phyloP scores from a whole-genome alignment of 2,113 vertebrate species.

The Silurus glanis region DNA sequence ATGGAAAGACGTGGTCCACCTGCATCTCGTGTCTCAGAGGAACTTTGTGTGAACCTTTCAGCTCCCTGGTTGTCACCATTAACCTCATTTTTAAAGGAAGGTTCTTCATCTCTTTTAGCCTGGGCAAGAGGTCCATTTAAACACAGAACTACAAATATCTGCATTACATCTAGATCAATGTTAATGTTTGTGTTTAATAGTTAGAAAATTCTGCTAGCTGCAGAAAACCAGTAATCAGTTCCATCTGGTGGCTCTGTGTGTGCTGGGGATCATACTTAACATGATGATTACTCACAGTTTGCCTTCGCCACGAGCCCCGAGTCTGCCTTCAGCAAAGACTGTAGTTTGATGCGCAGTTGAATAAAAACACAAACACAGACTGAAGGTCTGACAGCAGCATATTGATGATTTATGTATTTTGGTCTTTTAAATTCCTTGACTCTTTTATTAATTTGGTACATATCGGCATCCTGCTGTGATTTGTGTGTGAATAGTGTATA shows the following conservation, averaged over 20 bases:
- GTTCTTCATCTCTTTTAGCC: neutral
- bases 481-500: neutral
- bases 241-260: slow-evolving; percentile 53
- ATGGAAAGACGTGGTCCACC: neutral
- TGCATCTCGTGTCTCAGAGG: neutral
- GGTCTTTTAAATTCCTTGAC: neutral
- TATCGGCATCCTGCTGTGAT: neutral
- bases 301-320: neutral
- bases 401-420: neutral
- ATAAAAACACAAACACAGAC: neutral
- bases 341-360: neutral
- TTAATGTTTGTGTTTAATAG: neutral
- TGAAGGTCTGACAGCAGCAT: neutral
- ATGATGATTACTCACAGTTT: neutral
- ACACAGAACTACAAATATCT: neutral
- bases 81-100: neutral
- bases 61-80: neutral
- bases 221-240: slow-evolving; percentile 60
- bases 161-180: neutral
- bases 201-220: neutral
- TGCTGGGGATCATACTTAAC: slow-evolving; percentile 53
- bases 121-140: neutral
- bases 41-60: neutral
- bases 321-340: neutral
- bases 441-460: neutral